Conservation (phyloP, 2,888 invertebrate species). For the Rambutsinella grinnellia region DNA sequence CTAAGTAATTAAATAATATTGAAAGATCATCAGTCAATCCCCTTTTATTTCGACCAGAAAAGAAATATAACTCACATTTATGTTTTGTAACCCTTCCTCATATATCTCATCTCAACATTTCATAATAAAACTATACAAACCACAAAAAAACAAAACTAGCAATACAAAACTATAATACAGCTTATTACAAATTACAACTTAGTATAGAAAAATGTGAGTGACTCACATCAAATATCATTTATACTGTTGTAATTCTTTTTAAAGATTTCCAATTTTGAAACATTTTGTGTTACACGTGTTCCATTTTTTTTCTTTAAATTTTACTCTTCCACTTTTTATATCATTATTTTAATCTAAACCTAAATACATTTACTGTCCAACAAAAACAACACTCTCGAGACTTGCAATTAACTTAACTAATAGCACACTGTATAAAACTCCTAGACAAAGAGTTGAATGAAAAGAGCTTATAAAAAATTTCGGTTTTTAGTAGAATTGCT, state of each 20-base stretch:
- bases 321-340: background rate
- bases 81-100: conserved; percentile 53
- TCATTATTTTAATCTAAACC: background rate
- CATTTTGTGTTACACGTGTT: too few species aligned
- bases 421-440: conserved; percentile 52
- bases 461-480: too few species aligned
- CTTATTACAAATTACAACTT: too few species aligned
- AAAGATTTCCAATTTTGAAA: too few species aligned
- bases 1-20: conserved; percentile 40
- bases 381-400: too few species aligned
- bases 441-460: conserved; percentile 33
- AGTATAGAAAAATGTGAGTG: too few species aligned
- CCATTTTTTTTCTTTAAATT: background rate
- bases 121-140: too few species aligned
- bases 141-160: conserved; percentile 17
- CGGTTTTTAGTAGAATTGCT: conserved; percentile 1
- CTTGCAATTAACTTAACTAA: conserved; percentile 25
- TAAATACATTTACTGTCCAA: background rate
- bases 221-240: too few species aligned
- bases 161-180: conserved; percentile 6
- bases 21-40: conserved; percentile 60
- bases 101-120: conserved; percentile 5
- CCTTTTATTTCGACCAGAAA: conserved; percentile 59
- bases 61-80: conserved; percentile 58
- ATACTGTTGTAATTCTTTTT: too few species aligned